phyloP scores from a whole-genome alignment of 2,888 invertebrate species.

The Entomobrya multifasciata region DNA sequence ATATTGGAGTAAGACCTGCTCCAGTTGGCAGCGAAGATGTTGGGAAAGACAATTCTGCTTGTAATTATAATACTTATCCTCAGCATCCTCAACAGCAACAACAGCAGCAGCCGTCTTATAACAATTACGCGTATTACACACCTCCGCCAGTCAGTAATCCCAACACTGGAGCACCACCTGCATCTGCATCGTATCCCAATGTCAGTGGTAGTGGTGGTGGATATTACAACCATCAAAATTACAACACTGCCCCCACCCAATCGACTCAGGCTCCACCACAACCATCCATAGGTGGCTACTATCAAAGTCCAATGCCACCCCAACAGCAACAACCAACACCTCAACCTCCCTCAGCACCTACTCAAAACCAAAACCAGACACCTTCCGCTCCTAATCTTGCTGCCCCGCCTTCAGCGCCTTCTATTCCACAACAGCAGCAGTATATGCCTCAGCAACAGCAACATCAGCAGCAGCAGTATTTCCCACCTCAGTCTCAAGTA shows the following conservation, averaged over 20 bases:
- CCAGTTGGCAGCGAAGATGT: conserved; percentile 87
- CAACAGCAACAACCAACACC: not conserved
- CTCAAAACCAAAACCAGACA: no score
- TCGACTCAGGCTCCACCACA: no score
- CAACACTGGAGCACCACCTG: no score
- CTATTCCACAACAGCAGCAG: not conserved
- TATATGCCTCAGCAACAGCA: not conserved
- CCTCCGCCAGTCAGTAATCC: not conserved
- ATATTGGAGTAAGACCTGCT: conserved; percentile 84
- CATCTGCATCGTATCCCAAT: not conserved
- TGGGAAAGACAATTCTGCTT: conserved; percentile 79
- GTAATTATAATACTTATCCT: conserved; percentile 31
- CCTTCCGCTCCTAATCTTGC: not conserved
- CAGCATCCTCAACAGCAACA: no score
- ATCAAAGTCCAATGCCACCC: not conserved
- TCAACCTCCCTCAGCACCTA: not conserved
- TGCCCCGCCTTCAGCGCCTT: not conserved
- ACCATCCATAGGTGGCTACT: not conserved
- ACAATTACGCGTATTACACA: conserved; percentile 18
- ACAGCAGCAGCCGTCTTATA: conserved; percentile 46
- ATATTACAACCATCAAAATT: conserved; percentile 11
- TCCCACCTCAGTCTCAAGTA: not conserved
- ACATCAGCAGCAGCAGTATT: not conserved
- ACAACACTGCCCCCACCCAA: not conserved
- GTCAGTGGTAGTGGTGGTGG: not conserved